These are phyloP conservation scores for Psittacula derbiana DNA, from an alignment of 2,797 vertebrate genomes.

Conservation along the genomic window DNA sequence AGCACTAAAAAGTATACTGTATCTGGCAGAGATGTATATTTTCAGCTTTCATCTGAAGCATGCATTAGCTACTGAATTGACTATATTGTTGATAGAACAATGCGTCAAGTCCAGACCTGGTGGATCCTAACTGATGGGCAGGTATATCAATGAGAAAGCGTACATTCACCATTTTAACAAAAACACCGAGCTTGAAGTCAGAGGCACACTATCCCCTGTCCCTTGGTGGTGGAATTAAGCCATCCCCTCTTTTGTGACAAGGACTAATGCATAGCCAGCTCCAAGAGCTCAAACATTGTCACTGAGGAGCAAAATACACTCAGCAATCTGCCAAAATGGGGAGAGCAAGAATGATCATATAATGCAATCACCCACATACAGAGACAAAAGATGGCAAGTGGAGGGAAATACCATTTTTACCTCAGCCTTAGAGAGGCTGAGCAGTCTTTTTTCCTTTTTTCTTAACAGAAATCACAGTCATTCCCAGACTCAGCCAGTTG, in stretches of 20 bases:
- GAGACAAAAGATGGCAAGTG: not conserved
- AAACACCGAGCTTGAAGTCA: not conserved
- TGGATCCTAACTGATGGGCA: constrained; percentile 19
- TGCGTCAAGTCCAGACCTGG: constrained; percentile 23
- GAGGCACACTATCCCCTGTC: not conserved
- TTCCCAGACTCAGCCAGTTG: not conserved
- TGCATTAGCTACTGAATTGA: not conserved
- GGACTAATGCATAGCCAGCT: not conserved
- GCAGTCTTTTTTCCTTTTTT: not conserved
- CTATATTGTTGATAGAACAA: constrained; percentile 3
- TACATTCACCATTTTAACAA: not conserved
- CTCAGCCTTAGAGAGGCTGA: not conserved
- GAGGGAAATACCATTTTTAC: not conserved
- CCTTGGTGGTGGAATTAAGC: not conserved
- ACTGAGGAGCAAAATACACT: not conserved
- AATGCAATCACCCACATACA: rapidly evolving
- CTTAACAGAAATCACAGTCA: not conserved
- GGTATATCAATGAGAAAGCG: not conserved
- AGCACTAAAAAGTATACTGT: not conserved
- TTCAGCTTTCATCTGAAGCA: not conserved
- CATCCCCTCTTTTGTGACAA: rapidly evolving
- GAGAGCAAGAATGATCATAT: rapidly evolving
- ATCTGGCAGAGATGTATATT: not conserved
- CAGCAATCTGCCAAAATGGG: not conserved
- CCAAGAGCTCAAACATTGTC: not conserved